phyloP scores from a whole-genome alignment of 1,140 invertebrate genomes.

The Melitaea cinxia region DNA sequence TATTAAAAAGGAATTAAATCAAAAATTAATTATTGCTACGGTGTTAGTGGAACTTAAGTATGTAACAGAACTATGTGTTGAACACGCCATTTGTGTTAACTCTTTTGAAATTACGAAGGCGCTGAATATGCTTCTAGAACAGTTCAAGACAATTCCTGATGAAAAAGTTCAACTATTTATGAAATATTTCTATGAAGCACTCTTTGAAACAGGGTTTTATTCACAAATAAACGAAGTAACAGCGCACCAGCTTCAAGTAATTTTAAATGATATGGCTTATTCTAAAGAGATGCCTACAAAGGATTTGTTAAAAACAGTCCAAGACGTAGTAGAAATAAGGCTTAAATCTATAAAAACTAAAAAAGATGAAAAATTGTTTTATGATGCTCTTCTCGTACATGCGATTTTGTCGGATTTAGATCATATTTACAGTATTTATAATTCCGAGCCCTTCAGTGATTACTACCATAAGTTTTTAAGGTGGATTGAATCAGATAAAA shows the following conservation, averaged over 20 bases:
- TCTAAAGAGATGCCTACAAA: slow-evolving; percentile 48
- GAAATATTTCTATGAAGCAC: slow-evolving; percentile 44
- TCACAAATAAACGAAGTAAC: slow-evolving; percentile 41
- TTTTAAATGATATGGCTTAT: slow-evolving; percentile 60
- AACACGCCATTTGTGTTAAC: slow-evolving; percentile 52
- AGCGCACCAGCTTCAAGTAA: slow-evolving; percentile 54
- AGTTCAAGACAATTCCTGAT: slow-evolving; percentile 44
- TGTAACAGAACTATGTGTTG: slow-evolving; percentile 50
- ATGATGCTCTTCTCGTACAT: slow-evolving; percentile 52
- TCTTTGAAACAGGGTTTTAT: slow-evolving; percentile 52
- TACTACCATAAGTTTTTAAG: slow-evolving; percentile 48
- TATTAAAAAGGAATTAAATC: slow-evolving; percentile 42
- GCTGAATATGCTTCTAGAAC: slow-evolving; percentile 44
- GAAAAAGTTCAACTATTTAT: slow-evolving; percentile 42
- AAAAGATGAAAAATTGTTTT: slow-evolving; percentile 31
- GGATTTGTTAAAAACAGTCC: slow-evolving; percentile 45
- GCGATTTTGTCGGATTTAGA: slow-evolving; percentile 66
- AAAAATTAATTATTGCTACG: slow-evolving; percentile 53
- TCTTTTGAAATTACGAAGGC: slow-evolving; percentile 47
- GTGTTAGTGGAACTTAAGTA: slow-evolving; percentile 55
- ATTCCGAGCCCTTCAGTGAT: slow-evolving; percentile 41
- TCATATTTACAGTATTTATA: slow-evolving; percentile 47
- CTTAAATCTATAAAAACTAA: slow-evolving; percentile 38
- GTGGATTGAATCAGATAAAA: slow-evolving; percentile 41
- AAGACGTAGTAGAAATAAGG: slow-evolving; percentile 47